Percentiles rank a stretch among this genome's conserved stretches.
phyloP scores from a whole-genome alignment of 2,888 invertebrate genomes.

The Lysandra bellargus region DNA sequence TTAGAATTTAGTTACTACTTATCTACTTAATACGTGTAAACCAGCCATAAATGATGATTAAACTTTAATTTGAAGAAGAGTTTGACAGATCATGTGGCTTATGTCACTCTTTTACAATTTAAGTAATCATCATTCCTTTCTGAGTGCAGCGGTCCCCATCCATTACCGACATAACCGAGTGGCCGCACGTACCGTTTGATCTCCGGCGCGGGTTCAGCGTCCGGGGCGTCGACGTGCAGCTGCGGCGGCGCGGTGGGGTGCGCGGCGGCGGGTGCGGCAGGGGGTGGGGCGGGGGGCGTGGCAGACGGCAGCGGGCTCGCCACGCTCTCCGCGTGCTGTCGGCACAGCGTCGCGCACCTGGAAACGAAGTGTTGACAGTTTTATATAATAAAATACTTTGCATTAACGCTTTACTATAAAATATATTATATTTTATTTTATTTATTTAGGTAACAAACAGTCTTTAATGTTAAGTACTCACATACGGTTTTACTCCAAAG shows the following conservation, averaged over 20 bases:
- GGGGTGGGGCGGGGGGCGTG: conserved; percentile 37
- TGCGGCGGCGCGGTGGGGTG: conserved; percentile 38
- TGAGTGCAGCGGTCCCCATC: background rate
- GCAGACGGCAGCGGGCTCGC: conserved; percentile 51
- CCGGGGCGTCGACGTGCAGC: conserved; percentile 51
- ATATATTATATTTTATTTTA: no score
- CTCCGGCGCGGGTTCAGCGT: conserved; percentile 50
- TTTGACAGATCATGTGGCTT: no score
- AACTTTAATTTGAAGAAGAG: no score
- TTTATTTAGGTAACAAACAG: no score
- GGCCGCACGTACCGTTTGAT: conserved; percentile 57
- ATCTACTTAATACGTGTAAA: no score
- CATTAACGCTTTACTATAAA: no score
- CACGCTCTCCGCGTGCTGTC: conserved; percentile 63
- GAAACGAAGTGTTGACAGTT: background rate
- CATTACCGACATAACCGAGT: background rate
- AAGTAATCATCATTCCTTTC: no score
- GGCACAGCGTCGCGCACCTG: conserved; percentile 67
- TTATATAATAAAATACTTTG: background rate
- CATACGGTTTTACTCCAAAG: no score
- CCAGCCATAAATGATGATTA: no score
- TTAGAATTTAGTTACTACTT: no score
- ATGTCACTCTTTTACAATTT: no score
- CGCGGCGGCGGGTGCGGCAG: conserved; percentile 22
- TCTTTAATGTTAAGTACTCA: no score